A percentile compares a stretch with the other conserved stretches of the same genome.
These are phyloP conservation scores for Phoebastria nigripes DNA, from an alignment of 2,797 vertebrate genomes.

Conservation along the genomic window DNA sequence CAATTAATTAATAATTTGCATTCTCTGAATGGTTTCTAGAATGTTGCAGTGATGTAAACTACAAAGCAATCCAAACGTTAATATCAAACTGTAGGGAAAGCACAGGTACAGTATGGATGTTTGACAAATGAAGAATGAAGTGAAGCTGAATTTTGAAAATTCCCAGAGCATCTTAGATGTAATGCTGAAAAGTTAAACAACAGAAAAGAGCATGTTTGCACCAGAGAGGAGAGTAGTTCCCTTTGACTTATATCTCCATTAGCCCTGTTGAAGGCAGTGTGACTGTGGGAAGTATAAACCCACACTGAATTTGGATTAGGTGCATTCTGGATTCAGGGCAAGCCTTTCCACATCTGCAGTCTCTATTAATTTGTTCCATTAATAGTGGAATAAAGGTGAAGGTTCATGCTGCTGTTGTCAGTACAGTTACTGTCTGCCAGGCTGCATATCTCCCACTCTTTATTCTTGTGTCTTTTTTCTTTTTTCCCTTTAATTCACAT, in stretches of 20 bases:
- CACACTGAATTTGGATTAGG: not conserved
- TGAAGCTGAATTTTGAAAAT: not conserved
- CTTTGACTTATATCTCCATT: not conserved
- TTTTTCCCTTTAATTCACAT: not conserved
- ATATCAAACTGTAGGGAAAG: slow-evolving; percentile 33
- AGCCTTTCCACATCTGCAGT: not conserved
- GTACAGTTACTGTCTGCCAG: not conserved
- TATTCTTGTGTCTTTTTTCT: not conserved
- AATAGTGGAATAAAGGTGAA: not conserved
- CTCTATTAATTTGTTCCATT: not conserved
- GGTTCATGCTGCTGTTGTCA: not conserved
- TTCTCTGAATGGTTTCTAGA: slow-evolving; percentile 10
- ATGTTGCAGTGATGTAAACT: not conserved
- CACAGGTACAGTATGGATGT: not conserved
- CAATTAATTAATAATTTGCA: not conserved
- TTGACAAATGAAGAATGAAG: slow-evolving; percentile 14
- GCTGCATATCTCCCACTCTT: not conserved
- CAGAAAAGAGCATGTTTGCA: not conserved
- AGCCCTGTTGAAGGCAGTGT: not conserved
- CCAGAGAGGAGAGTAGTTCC: not conserved
- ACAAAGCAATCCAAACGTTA: slow-evolving; percentile 21
- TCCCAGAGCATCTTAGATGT: not conserved
- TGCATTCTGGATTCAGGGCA: not conserved
- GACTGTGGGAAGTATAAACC: not conserved
- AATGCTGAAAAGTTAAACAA: not conserved